Conservation (phyloP, 2,113 vertebrate genomes). For the Burhinus bistriatus region DNA sequence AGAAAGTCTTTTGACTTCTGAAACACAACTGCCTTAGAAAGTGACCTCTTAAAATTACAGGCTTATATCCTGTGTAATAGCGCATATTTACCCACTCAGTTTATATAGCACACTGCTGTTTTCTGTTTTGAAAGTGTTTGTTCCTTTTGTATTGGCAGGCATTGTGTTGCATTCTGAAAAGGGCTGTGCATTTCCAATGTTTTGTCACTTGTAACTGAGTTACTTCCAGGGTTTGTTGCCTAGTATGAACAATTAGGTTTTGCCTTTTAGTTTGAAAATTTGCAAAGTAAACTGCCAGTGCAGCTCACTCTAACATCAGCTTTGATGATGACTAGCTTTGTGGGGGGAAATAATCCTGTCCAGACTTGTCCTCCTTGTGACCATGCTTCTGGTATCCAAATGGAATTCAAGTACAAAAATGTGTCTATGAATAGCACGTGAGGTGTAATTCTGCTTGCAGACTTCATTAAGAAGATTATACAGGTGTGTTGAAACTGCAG, state of each 20-base stretch:
- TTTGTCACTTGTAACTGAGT: not conserved
- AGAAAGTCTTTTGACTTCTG: not conserved
- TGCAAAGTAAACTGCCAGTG: not conserved
- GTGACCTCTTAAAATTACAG: not conserved
- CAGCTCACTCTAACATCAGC: not conserved
- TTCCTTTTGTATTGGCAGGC: not conserved
- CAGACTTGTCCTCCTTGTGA: not conserved
- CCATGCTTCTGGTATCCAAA: not conserved
- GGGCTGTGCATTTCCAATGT: not conserved
- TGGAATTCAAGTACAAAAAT: not conserved
- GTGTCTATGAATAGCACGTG: fast-evolving
- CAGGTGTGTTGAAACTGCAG: not conserved
- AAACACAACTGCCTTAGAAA: not conserved
- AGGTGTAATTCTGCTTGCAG: not conserved
- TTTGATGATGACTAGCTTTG: not conserved
- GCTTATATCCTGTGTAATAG: not conserved
- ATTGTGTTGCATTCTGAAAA: not conserved
- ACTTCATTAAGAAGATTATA: not conserved
- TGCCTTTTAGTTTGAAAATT: not conserved
- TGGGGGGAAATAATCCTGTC: not conserved
- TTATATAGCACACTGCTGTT: not conserved
- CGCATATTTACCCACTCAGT: not conserved
- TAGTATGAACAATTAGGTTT: not conserved
- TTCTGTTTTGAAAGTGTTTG: not conserved
- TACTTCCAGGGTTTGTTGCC: not conserved